Percentiles rank a stretch among this genome's conserved stretches.
Conservation (phyloP, 2,888 invertebrate genomes). For the Mactromeris polynyma region DNA sequence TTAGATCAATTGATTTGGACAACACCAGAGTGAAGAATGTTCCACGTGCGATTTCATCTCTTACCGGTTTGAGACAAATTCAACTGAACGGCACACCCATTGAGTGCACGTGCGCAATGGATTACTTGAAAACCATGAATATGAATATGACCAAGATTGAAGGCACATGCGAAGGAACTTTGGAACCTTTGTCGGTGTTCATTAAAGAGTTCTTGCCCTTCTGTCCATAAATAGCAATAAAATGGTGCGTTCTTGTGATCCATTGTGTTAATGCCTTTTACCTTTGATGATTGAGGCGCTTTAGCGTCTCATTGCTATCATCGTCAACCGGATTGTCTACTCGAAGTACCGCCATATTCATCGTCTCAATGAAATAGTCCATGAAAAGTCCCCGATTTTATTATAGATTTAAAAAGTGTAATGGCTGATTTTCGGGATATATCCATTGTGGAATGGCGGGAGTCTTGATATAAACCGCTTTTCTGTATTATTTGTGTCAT, state of each 20-base stretch:
- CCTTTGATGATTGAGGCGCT: too few species aligned
- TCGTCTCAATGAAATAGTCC: too few species aligned
- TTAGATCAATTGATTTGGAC: constrained; percentile 12
- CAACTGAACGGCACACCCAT: constrained; percentile 27
- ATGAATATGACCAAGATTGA: constrained; percentile 12
- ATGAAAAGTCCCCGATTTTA: too few species aligned
- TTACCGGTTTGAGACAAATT: constrained; percentile 11
- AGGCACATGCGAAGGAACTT: constrained; percentile 48
- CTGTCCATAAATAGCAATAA: constrained; percentile 23
- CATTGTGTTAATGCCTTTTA: too few species aligned
- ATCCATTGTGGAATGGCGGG: too few species aligned
- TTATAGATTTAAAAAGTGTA: too few species aligned
- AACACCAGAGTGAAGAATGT: constrained; percentile 24
- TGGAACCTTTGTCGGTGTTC: constrained; percentile 27
- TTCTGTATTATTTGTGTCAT: too few species aligned
- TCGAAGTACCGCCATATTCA: too few species aligned
- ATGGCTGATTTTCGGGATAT: too few species aligned
- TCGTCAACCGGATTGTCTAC: too few species aligned
- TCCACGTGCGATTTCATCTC: constrained; percentile 25
- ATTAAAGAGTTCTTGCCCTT: constrained; percentile 32
- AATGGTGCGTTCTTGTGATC: background rate
- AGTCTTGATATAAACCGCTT: too few species aligned
- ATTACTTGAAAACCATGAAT: constrained; percentile 25
- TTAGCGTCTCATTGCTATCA: too few species aligned
- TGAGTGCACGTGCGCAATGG: constrained; percentile 42